Conservation (phyloP, 2,888 invertebrate genomes). For the Octodonta nipae region DNA sequence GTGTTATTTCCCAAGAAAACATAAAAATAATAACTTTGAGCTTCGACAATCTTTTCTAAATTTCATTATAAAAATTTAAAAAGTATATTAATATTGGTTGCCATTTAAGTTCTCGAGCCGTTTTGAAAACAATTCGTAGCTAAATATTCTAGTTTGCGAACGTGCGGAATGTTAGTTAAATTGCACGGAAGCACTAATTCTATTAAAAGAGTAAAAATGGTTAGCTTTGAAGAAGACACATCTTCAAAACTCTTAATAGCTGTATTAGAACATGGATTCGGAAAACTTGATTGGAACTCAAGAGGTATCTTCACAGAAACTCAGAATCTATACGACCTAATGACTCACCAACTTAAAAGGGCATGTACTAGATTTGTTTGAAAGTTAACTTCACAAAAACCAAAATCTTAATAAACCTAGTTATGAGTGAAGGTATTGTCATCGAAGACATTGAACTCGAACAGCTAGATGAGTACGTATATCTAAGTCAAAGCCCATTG, state of each 20-base stretch:
- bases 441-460: not conserved
- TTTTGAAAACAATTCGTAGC: no score
- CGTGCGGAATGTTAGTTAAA: no score
- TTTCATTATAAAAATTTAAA: no score
- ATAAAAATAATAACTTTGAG: no score
- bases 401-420: not conserved
- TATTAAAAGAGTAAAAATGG: not conserved
- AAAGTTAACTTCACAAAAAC: no score
- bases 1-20: no score
- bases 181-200: conserved; percentile 1
- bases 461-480: not conserved
- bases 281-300: not conserved
- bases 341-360: no score
- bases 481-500: not conserved
- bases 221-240: not conserved
- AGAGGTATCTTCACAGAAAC: not conserved
- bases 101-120: no score
- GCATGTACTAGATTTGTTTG: no score
- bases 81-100: no score
- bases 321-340: not conserved
- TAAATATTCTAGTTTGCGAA: no score
- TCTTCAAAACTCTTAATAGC: not conserved
- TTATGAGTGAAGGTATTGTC: not conserved
- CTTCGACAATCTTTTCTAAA: no score
- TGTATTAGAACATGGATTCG: not conserved